Conservation (phyloP, 2,113 vertebrate genomes). For the Toxostoma redivivum region DNA sequence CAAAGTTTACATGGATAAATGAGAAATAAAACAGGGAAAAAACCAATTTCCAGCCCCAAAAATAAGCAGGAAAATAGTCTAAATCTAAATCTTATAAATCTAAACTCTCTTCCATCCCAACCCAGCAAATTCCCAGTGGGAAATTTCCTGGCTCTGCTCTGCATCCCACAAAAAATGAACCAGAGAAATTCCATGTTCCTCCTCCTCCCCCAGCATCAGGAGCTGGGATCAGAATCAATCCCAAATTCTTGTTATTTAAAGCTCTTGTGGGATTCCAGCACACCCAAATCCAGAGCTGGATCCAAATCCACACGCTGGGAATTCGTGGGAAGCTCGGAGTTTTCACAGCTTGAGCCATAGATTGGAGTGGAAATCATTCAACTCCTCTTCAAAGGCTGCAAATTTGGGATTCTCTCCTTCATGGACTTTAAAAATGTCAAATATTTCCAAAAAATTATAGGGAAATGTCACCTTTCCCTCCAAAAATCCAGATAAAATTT, state of each 20-base stretch:
- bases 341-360: neutral
- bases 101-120: neutral
- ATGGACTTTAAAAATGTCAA: neutral
- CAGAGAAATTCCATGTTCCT: neutral
- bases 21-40: neutral
- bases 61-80: neutral
- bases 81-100: too few species aligned
- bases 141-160: neutral
- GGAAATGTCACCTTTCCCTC: rapidly evolving
- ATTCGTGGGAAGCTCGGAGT: neutral
- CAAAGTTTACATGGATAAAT: neutral
- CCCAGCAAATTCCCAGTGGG: neutral
- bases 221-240: neutral
- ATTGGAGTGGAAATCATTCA: neutral
- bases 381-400: neutral
- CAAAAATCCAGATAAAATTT: neutral
- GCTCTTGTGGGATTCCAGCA: neutral
- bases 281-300: neutral
- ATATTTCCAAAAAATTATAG: neutral
- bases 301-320: neutral
- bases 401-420: neutral
- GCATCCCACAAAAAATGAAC: neutral
- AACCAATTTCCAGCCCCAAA: neutral
- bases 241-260: neutral
- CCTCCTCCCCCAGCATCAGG: neutral